Evolutionary conservation across 1,140 invertebrate genomes (phyloP).

Genomic region (Cotesia chilonis): DNA sequence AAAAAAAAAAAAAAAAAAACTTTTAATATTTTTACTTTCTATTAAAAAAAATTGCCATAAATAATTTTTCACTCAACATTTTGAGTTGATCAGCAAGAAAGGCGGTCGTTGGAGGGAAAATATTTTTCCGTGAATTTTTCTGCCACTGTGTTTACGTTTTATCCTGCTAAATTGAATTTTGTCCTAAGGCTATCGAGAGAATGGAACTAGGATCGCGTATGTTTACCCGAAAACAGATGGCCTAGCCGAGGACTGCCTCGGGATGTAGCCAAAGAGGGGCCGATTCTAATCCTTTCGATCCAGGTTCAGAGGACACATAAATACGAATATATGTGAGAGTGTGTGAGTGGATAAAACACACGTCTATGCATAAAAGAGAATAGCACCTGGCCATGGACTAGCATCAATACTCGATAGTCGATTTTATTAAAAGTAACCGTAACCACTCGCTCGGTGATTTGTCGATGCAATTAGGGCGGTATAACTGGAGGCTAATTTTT

Average conservation of each 20-base stretch:
- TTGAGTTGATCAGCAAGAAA: too few species aligned
- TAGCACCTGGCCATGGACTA: constrained; percentile 29
- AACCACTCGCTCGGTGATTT: neutral
- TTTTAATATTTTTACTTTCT: too few species aligned
- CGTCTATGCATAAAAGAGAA: neutral
- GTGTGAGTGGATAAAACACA: neutral
- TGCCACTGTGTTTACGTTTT: constrained; percentile 58
- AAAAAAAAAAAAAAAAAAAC: too few species aligned
- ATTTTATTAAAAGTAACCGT: neutral
- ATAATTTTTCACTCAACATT: too few species aligned
- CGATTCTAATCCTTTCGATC: constrained; percentile 55
- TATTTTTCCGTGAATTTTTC: constrained; percentile 51
- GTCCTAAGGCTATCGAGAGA: constrained; percentile 52
- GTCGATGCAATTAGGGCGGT: constrained; percentile 3
- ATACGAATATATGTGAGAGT: neutral
- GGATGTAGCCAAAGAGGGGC: constrained; percentile 42
- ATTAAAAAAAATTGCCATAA: too few species aligned
- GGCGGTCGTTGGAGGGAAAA: constrained; percentile 35
- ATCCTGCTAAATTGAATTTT: constrained; percentile 61
- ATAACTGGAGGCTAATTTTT: constrained; percentile 30
- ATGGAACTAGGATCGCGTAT: constrained; percentile 54
- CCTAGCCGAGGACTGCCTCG: constrained; percentile 49
- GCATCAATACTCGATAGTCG: neutral
- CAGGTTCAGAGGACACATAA: constrained; percentile 27
- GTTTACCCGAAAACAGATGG: constrained; percentile 60